Conservation (phyloP, 2,888 invertebrate species). For the Trichopria drosophilae region DNA sequence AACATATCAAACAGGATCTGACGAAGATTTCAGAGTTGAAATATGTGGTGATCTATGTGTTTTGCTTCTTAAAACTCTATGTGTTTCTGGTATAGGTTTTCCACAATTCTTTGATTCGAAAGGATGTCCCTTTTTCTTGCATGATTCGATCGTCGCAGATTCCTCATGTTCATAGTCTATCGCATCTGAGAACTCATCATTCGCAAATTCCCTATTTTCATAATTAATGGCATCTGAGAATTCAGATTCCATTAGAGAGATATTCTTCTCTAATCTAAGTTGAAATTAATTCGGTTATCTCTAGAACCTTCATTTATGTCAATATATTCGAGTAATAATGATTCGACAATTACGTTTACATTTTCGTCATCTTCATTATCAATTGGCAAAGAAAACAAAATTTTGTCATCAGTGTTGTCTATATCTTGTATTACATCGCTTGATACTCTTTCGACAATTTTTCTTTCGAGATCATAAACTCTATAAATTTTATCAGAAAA, state of each 20-base stretch:
- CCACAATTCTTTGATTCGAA: background rate
- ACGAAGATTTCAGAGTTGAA: background rate
- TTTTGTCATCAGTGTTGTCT: background rate
- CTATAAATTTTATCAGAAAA: background rate
- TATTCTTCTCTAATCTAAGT: too few species aligned
- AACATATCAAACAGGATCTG: slow-evolving; percentile 6
- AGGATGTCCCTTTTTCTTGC: background rate
- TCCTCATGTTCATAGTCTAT: background rate
- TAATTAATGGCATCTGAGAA: too few species aligned
- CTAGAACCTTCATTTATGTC: background rate
- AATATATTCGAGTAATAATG: background rate
- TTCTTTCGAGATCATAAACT: slow-evolving; percentile 4
- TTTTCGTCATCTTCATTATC: background rate
- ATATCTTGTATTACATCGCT: slow-evolving; percentile 1
- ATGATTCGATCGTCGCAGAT: background rate
- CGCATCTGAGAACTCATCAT: background rate
- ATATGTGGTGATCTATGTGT: background rate
- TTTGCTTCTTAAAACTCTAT: slow-evolving; percentile 5
- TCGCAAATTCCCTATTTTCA: too few species aligned
- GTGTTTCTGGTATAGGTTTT: background rate
- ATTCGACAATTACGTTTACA: background rate
- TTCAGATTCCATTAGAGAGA: too few species aligned
- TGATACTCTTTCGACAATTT: slow-evolving; percentile 7
- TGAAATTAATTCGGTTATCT: too few species aligned
- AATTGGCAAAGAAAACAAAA: slow-evolving; percentile 4